Evolutionary conservation across 1,140 invertebrate species (phyloP).

Genomic region (Zelostemma sp.): DNA sequence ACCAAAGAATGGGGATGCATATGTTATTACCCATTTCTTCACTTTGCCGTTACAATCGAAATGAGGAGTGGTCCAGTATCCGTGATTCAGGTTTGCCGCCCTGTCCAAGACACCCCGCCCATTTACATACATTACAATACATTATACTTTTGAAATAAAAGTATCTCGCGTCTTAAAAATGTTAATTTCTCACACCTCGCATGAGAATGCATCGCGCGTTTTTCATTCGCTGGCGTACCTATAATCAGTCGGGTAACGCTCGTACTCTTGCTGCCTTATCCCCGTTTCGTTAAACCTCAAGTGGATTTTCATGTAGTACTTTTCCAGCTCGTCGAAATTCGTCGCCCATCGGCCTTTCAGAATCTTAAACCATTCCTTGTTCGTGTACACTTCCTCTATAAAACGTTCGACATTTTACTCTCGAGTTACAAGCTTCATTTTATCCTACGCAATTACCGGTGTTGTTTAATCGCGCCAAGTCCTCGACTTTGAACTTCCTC

Average conservation of each 20-base stretch:
- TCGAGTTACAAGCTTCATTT: too few relatives aligned
- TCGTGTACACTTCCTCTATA: slow-evolving; percentile 86
- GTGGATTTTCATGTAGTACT: slow-evolving; percentile 93
- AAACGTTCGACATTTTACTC: too few relatives aligned
- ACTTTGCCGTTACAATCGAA: slow-evolving; percentile 94
- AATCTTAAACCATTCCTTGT: slow-evolving; percentile 87
- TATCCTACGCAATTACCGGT: slow-evolving; percentile 70
- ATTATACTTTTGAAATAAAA: slow-evolving; percentile 56
- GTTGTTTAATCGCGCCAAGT: slow-evolving; percentile 84
- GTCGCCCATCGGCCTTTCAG: slow-evolving; percentile 94
- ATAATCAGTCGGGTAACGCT: slow-evolving; percentile 92
- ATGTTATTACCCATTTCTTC: slow-evolving; percentile 95
- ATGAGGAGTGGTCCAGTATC: slow-evolving; percentile 93
- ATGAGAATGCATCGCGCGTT: slow-evolving; percentile 40
- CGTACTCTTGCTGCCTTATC: slow-evolving; percentile 84
- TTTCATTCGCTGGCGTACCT: slow-evolving; percentile 70
- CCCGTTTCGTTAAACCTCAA: slow-evolving; percentile 91
- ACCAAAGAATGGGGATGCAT: slow-evolving; percentile 96
- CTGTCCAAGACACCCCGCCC: slow-evolving; percentile 65
- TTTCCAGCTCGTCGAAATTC: slow-evolving; percentile 92
- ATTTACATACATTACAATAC: slow-evolving; percentile 63
- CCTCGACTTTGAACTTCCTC: slow-evolving; percentile 88
- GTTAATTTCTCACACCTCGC: slow-evolving; percentile 50
- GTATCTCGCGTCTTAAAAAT: slow-evolving; percentile 47
- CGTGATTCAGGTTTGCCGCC: slow-evolving; percentile 88